Evolutionary conservation across 2,888 invertebrate species (phyloP).

Genomic region (Periphyllus acericola): DNA sequence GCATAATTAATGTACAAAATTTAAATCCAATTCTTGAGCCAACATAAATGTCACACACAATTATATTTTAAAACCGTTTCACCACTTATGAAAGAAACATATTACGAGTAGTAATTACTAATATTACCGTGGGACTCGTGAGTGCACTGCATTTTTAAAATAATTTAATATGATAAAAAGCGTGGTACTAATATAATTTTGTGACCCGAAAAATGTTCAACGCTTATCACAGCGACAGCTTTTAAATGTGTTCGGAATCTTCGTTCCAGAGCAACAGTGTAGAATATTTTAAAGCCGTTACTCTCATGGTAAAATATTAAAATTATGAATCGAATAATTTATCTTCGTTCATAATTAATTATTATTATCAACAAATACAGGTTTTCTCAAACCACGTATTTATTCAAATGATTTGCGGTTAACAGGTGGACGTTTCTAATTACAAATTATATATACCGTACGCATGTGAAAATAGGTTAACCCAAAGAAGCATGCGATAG

Average conservation of each 20-base stretch:
- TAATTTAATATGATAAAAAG: not conserved
- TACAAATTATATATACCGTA: no score
- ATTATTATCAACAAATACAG: not conserved
- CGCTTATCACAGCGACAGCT: not conserved
- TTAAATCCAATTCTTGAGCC: not conserved
- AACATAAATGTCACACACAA: not conserved
- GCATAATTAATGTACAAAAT: not conserved
- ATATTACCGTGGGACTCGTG: not conserved
- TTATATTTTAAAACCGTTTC: not conserved
- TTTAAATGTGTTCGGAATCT: not conserved
- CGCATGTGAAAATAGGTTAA: no score
- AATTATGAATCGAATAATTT: not conserved
- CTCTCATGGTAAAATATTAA: not conserved
- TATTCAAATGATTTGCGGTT: not conserved
- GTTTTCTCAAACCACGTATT: not conserved
- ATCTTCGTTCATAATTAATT: not conserved
- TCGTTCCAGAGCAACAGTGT: not conserved
- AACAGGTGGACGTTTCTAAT: no score
- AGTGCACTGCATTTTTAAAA: not conserved
- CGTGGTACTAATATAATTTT: not conserved
- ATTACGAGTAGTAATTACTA: not conserved
- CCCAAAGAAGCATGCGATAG: not conserved
- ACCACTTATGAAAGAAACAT: not conserved
- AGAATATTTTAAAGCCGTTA: not conserved
- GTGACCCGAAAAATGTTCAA: not conserved